These are phyloP conservation scores for Aldabrachelys gigantea DNA, from an alignment of 2,113 vertebrate species.

Conservation along the genomic window DNA sequence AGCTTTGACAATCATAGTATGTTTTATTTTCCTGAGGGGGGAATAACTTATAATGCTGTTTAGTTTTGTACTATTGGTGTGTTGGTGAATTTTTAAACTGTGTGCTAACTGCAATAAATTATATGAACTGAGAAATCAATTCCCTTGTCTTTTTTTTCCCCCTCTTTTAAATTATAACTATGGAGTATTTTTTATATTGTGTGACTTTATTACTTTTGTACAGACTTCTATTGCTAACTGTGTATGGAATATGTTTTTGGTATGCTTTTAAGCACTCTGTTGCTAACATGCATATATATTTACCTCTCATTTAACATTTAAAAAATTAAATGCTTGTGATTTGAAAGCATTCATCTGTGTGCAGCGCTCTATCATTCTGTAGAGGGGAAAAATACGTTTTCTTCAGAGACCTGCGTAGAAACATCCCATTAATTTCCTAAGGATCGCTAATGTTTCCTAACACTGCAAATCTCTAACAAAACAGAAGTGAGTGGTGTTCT, in stretches of 20 bases:
- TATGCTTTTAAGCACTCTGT: slow-evolving; percentile 64
- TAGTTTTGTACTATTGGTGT: slow-evolving; percentile 99
- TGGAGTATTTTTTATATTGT: slow-evolving; percentile 53
- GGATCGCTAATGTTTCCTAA: slow-evolving; percentile 4
- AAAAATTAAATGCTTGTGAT: slow-evolving; percentile 73
- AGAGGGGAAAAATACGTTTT: not conserved
- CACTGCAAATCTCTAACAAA: not conserved
- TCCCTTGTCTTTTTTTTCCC: slow-evolving; percentile 77
- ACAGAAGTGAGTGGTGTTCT: slow-evolving; percentile 30
- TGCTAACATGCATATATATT: slow-evolving; percentile 60
- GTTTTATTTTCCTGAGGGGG: slow-evolving; percentile 98
- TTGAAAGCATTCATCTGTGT: slow-evolving; percentile 72
- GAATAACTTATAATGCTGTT: slow-evolving; percentile 99
- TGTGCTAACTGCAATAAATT: slow-evolving; percentile 99
- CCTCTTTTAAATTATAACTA: slow-evolving; percentile 71
- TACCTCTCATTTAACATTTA: slow-evolving; percentile 65
- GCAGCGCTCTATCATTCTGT: slow-evolving; percentile 51
- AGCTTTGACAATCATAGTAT: slow-evolving; percentile 99
- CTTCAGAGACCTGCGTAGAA: slow-evolving; percentile 31
- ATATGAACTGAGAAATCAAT: slow-evolving; percentile 90
- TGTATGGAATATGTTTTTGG: slow-evolving; percentile 67
- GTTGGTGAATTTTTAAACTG: slow-evolving; percentile 99
- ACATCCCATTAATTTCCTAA: slow-evolving; percentile 15
- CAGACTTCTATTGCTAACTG: slow-evolving; percentile 66
- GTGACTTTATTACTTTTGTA: slow-evolving; percentile 71